phyloP scores from a whole-genome alignment of 2,888 invertebrate species.

The Crepidodera aurea region DNA sequence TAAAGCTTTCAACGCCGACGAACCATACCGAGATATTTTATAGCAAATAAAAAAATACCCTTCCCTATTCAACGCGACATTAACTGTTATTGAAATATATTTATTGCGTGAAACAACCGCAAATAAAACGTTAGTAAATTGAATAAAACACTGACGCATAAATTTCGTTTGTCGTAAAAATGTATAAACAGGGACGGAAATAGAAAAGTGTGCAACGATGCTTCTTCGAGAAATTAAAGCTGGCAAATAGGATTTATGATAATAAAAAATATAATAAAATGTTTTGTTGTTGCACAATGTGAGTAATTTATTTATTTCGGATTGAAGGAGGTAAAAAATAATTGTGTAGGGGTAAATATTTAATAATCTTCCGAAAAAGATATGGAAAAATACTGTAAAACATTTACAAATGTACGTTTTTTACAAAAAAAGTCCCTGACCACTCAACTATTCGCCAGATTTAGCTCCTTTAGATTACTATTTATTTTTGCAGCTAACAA shows the following conservation, averaged over 20 bases:
- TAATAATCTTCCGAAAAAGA: too few species aligned
- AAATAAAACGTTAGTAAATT: conserved; percentile 35
- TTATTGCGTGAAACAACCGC: conserved; percentile 31
- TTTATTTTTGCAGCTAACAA: too few species aligned
- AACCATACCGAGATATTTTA: conserved; percentile 8
- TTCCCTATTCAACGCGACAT: conserved; percentile 25
- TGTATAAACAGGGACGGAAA: not conserved
- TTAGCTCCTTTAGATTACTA: too few species aligned
- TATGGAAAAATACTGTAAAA: too few species aligned
- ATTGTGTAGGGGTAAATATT: too few species aligned
- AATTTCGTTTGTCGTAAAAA: conserved; percentile 33
- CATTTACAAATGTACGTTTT: too few species aligned
- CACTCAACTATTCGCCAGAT: too few species aligned
- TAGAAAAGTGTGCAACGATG: not conserved
- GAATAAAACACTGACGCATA: conserved; percentile 33
- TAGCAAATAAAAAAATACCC: conserved; percentile 7
- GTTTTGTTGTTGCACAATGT: too few species aligned
- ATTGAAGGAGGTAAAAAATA: too few species aligned
- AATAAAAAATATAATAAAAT: too few species aligned
- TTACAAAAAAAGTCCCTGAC: too few species aligned
- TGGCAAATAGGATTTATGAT: not conserved
- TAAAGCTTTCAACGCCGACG: not conserved
- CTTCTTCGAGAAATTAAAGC: not conserved
- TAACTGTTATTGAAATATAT: conserved; percentile 36
- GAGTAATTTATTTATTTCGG: too few species aligned